phyloP scores from a whole-genome alignment of 2,113 vertebrate species.

The Zeus faber region DNA sequence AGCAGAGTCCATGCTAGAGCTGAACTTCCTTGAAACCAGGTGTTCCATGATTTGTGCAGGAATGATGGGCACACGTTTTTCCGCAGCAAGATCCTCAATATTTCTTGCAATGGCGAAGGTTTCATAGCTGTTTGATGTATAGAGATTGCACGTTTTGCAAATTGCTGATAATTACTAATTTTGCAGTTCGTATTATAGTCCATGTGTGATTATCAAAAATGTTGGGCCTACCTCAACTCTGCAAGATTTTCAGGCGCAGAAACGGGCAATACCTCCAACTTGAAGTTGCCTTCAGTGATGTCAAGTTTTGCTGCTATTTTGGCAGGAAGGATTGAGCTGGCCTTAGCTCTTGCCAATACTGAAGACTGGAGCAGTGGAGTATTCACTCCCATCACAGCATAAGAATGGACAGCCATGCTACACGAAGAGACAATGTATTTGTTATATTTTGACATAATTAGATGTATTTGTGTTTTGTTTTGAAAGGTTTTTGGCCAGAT shows the following conservation, averaged over 20 bases:
- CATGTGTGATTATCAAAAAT: background rate
- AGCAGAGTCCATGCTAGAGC: conserved; percentile 27
- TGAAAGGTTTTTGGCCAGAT: too few relatives aligned
- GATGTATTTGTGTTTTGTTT: background rate
- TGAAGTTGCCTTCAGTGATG: conserved; percentile 69
- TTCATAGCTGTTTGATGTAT: conserved; percentile 62
- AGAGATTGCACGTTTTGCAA: background rate
- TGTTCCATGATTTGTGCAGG: conserved; percentile 31
- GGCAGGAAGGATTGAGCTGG: conserved; percentile 52
- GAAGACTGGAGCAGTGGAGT: conserved; percentile 75
- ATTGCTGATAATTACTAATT: too few relatives aligned
- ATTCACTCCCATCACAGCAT: conserved; percentile 79
- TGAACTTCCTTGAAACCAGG: conserved; percentile 54
- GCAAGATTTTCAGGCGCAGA: conserved; percentile 66
- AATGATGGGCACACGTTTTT: conserved; percentile 69
- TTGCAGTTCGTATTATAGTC: background rate
- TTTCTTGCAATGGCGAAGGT: conserved; percentile 78
- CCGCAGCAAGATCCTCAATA: conserved; percentile 57
- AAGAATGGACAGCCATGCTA: conserved; percentile 68
- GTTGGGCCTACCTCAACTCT: conserved; percentile 60
- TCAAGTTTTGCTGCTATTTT: conserved; percentile 73
- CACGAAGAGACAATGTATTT: conserved; percentile 29
- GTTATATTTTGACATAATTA: background rate
- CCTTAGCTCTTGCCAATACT: conserved; percentile 66
- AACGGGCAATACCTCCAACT: conserved; percentile 73